Evolutionary conservation across 2,888 invertebrate species (phyloP), one percentile per base, ranked within the genome.

Genomic region (Eurytoma adleriae): DNA sequence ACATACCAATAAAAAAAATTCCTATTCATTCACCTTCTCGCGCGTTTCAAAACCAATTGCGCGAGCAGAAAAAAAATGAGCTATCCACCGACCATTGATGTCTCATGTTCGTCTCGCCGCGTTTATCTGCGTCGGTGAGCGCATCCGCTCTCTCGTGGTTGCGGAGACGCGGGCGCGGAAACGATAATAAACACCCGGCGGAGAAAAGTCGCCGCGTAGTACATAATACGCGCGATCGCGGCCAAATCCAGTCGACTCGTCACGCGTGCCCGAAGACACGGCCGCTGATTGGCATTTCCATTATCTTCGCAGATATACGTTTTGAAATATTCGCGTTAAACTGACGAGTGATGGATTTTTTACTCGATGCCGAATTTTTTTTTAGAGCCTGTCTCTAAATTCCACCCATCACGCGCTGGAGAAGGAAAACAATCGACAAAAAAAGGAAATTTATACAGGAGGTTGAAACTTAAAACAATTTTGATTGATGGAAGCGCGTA

Each of bases 231-330:
- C 61, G 16, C 24, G 24, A 20, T 62, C 27, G 12, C 40, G n/a
- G 30, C 64, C 40, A 64, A 64, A 64, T 40, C 64, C 48, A 30
- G 64, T n/a, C 64, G 40, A 40, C 40, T 48, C 64, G 40, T 64
- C 64, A 40, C 40, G 48, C 7, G 2, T 16, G 30, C 2, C 12
- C 64, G 40, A 64, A 64, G 64, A 48, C 18, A 40, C n/a, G 64
- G 3, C 48, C 10, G n/a, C 40, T 69, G 70, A 70, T 77, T 70
- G 70, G 64, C 76, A 62, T 56, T 77, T 13, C 48, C 13, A 69
- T 69, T 56, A 52, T 40, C 20, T 12, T 18, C 30, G 4, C 40
- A 0, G 40, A 40, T 40, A 7, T n/a, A n/a, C 40, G 5, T 4
- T 40, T 40, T 5, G 40, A 40, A 40, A 7, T 40, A 7, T 7